These are phyloP conservation scores for Percopsis omiscomaycus DNA, from an alignment of 2,797 vertebrate genomes.

Conservation along the genomic window DNA sequence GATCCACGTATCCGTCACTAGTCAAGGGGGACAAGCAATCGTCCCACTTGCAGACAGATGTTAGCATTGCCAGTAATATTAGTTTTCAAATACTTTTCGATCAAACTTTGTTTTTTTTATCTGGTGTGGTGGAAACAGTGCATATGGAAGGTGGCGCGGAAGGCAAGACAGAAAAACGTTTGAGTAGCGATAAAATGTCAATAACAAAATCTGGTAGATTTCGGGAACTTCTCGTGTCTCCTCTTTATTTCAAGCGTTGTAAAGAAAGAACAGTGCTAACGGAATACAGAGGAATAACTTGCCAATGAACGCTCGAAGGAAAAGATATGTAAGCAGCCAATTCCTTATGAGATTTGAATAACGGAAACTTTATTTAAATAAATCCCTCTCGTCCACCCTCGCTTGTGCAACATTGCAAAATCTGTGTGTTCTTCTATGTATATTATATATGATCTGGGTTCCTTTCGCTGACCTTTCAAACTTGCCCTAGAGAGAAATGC, in stretches of 20 bases:
- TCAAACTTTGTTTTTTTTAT: too few relatives aligned
- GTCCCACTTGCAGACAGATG: too few relatives aligned
- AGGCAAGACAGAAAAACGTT: not conserved
- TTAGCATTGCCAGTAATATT: not conserved
- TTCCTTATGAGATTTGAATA: conserved; percentile 44
- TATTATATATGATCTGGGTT: conserved; percentile 78
- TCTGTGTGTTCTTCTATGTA: conserved; percentile 37
- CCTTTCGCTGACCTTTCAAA: conserved; percentile 93
- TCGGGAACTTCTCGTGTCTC: not conserved
- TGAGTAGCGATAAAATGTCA: not conserved
- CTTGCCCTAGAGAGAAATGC: conserved; percentile 90
- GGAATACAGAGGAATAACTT: conserved; percentile 5
- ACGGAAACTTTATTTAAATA: conserved; percentile 38
- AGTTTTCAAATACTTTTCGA: not conserved
- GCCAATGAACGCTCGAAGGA: conserved; percentile 22
- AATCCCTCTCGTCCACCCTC: conserved; percentile 45
- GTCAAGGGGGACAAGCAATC: too few relatives aligned
- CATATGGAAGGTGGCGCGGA: not conserved
- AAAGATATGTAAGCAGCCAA: conserved; percentile 43
- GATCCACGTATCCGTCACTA: conserved; percentile 30
- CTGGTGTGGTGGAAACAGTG: too few relatives aligned
- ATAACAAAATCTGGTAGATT: conserved; percentile 2
- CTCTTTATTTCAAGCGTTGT: conserved; percentile 16
- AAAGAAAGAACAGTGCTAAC: conserved; percentile 1
- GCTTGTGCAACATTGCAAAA: conserved; percentile 16